These are phyloP conservation scores for Muscidifurax raptorellus DNA, from an alignment of 1,140 invertebrate species.

Conservation along the genomic window DNA sequence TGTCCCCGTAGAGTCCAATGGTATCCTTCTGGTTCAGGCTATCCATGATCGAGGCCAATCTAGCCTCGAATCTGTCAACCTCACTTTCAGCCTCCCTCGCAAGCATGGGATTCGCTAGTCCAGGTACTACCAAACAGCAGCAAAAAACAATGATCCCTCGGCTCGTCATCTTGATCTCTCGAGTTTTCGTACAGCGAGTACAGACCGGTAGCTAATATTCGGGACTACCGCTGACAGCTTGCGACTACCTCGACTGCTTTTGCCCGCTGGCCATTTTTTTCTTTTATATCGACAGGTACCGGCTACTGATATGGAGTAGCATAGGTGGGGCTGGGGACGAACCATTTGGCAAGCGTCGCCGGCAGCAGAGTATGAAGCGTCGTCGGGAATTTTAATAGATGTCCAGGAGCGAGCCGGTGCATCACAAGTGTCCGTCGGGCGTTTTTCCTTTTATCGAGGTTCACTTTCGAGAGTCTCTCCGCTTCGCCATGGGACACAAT, in stretches of 20 bases:
- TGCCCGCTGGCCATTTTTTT: constrained; percentile 65
- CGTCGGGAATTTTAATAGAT: constrained; percentile 70
- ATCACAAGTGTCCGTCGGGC: constrained; percentile 59
- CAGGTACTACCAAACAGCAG: constrained; percentile 52
- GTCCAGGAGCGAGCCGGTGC: constrained; percentile 51
- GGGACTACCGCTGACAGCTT: background rate
- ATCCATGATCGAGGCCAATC: constrained; percentile 65
- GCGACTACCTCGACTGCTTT: constrained; percentile 66
- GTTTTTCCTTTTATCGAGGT: constrained; percentile 70
- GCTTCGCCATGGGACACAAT: constrained; percentile 30
- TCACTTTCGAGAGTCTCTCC: constrained; percentile 66
- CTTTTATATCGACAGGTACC: constrained; percentile 69
- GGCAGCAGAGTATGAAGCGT: constrained; percentile 40
- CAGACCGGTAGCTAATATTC: background rate
- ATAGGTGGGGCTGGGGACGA: constrained; percentile 60
- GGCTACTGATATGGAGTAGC: constrained; percentile 55
- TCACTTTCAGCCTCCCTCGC: constrained; percentile 37
- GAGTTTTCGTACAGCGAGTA: background rate
- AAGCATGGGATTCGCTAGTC: constrained; percentile 45
- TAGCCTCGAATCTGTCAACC: constrained; percentile 58
- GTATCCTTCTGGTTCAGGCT: constrained; percentile 61
- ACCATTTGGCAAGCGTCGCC: constrained; percentile 73
- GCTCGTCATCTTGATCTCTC: constrained; percentile 51
- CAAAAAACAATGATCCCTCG: constrained; percentile 50
- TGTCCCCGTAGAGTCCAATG: constrained; percentile 66